Conservation (phyloP, 2,797 vertebrate species). For the Neopelma chrysocephalum region DNA sequence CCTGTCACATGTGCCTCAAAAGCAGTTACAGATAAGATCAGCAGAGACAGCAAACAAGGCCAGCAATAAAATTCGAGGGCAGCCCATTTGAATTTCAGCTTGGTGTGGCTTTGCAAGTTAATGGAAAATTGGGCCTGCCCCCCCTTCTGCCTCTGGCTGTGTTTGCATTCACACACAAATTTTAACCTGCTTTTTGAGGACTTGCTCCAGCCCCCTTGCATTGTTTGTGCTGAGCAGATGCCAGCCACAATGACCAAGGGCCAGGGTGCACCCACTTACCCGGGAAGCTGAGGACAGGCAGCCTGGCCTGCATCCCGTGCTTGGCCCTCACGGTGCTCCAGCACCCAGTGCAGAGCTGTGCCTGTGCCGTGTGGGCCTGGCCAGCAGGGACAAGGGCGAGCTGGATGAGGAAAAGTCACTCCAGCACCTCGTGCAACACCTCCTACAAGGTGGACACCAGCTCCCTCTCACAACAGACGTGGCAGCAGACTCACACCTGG, state of each 20-base stretch:
- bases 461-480: not conserved
- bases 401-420: accelerated
- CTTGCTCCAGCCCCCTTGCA: not conserved
- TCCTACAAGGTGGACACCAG: not conserved
- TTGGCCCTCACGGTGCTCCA: accelerated
- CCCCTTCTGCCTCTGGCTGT: not conserved
- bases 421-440: not conserved
- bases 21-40: constrained; percentile 51
- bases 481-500: not conserved
- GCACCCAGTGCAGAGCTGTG: accelerated
- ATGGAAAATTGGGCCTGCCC: constrained; percentile 29
- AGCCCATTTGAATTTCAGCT: not conserved
- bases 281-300: not conserved
- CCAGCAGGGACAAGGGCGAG: accelerated
- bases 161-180: not conserved
- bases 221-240: not conserved
- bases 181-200: not conserved
- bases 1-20: not conserved
- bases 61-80: not conserved
- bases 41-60: constrained; percentile 18
- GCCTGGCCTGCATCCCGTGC: accelerated
- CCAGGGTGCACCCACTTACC: accelerated
- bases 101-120: not conserved
- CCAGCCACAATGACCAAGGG: accelerated
- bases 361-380: too few relatives aligned